Evolutionary conservation across 2,888 invertebrate genomes (phyloP).

Genomic region (Esperia sulphurella): DNA sequence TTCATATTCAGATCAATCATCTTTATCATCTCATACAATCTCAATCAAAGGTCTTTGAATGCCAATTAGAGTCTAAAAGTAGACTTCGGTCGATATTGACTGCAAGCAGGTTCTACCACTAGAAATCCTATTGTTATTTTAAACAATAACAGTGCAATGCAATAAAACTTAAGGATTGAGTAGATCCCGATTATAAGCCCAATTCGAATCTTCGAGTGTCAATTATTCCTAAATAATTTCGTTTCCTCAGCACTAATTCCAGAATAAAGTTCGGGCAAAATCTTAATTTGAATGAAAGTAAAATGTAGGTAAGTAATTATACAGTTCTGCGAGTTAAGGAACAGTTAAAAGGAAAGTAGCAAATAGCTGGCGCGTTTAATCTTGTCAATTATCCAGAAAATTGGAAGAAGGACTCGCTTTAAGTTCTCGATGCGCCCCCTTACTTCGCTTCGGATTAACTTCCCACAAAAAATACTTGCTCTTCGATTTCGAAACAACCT

Average conservation of each 20-base stretch:
- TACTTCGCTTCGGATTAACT: not conserved
- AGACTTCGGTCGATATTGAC: too few relatives aligned
- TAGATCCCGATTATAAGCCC: not conserved
- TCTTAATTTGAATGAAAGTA: slow-evolving; percentile 47
- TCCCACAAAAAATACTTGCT: not conserved
- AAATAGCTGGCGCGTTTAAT: slow-evolving; percentile 52
- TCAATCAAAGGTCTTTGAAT: too few relatives aligned
- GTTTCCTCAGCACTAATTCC: slow-evolving; percentile 34
- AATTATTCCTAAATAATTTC: slow-evolving; percentile 33
- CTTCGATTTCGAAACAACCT: not conserved
- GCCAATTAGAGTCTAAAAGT: too few relatives aligned
- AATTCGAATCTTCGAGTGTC: slow-evolving; percentile 16
- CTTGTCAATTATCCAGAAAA: slow-evolving; percentile 60
- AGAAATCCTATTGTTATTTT: not conserved
- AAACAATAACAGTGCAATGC: not conserved
- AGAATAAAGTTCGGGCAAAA: slow-evolving; percentile 23
- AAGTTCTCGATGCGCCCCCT: not conserved
- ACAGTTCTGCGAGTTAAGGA: slow-evolving; percentile 43
- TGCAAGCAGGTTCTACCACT: too few relatives aligned
- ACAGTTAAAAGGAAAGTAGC: slow-evolving; percentile 42
- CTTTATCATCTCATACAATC: too few relatives aligned
- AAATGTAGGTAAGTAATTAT: slow-evolving; percentile 29
- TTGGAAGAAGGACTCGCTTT: slow-evolving; percentile 26
- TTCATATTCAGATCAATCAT: too few relatives aligned
- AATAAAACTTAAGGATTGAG: not conserved